Evolutionary conservation across 2,888 invertebrate genomes (phyloP).

Genomic region (Incurvaria masculella): DNA sequence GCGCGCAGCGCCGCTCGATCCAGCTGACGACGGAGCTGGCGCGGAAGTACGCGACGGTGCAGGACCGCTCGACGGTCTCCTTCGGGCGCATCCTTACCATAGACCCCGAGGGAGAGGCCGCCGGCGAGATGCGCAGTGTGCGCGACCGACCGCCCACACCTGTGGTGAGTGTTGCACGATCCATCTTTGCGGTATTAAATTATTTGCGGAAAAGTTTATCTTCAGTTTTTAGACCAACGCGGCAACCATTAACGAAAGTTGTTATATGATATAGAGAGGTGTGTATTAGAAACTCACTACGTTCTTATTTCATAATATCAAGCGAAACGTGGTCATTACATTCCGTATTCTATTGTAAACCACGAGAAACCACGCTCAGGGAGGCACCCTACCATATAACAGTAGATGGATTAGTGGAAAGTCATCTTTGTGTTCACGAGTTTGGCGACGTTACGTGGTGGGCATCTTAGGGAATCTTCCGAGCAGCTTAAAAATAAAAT

Average conservation of each 20-base stretch:
- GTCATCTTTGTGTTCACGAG: neutral
- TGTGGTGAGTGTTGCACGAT: conserved; percentile 27
- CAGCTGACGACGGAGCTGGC: conserved; percentile 29
- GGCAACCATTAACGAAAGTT: neutral
- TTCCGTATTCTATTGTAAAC: no score
- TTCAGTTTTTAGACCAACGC: no score
- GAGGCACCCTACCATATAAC: no score
- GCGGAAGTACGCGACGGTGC: conserved; percentile 19
- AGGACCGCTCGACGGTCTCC: conserved; percentile 20
- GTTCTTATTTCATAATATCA: no score
- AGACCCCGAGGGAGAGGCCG: conserved; percentile 24
- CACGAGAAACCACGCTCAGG: no score
- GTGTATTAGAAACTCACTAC: neutral
- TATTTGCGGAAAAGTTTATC: no score
- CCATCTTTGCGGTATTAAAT: no score
- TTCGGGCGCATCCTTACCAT: conserved; percentile 31
- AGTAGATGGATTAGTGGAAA: no score
- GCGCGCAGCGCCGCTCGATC: conserved; percentile 29
- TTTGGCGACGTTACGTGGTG: neutral
- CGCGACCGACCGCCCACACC: conserved; percentile 39
- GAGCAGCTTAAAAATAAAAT: no score
- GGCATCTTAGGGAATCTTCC: no score
- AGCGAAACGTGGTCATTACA: no score
- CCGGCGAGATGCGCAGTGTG: conserved; percentile 32
- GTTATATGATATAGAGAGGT: neutral